These are phyloP conservation scores for Telenomus remus DNA, from an alignment of 1,140 invertebrate genomes.

Conservation along the genomic window DNA sequence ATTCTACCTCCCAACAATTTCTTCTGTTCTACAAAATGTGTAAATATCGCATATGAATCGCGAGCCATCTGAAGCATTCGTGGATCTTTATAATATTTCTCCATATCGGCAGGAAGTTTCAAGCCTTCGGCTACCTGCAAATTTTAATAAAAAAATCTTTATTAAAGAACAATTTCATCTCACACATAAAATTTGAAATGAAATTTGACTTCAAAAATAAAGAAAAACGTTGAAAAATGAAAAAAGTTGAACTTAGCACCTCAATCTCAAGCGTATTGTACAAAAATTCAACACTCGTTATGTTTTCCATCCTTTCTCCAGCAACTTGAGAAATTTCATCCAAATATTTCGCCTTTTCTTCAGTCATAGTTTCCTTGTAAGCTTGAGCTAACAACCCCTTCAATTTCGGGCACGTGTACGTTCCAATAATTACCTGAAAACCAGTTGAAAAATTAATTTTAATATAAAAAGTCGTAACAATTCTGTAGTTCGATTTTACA, in stretches of 20 bases:
- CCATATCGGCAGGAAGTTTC: slow-evolving; percentile 83
- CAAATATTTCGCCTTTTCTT: slow-evolving; percentile 8
- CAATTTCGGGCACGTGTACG: slow-evolving; percentile 17
- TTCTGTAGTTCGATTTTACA: no score
- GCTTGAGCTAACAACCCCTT: slow-evolving; percentile 14
- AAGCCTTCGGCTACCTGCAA: slow-evolving; percentile 62
- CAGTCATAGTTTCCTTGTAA: slow-evolving; percentile 7
- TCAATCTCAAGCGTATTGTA: slow-evolving; percentile 85
- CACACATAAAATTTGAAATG: no score
- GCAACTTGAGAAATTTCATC: slow-evolving; percentile 56
- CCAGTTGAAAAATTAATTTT: not conserved
- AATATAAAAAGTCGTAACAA: not conserved
- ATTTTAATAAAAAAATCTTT: not conserved
- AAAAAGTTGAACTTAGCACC: slow-evolving; percentile 60
- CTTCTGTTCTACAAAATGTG: slow-evolving; percentile 82
- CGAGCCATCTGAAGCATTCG: slow-evolving; percentile 80
- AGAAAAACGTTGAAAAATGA: not conserved
- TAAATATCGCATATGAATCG: slow-evolving; percentile 82
- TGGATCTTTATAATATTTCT: slow-evolving; percentile 81
- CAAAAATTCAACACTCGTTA: slow-evolving; percentile 82
- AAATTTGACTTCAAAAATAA: not conserved
- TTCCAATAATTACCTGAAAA: slow-evolving; percentile 21
- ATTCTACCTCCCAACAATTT: slow-evolving; percentile 81
- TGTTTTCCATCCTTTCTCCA: slow-evolving; percentile 80
- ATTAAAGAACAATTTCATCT: no score